Base-by-base conservation (phyloP, 35 echinoderm and acorn worm species). In the Ophioderma brevispina region DNA sequence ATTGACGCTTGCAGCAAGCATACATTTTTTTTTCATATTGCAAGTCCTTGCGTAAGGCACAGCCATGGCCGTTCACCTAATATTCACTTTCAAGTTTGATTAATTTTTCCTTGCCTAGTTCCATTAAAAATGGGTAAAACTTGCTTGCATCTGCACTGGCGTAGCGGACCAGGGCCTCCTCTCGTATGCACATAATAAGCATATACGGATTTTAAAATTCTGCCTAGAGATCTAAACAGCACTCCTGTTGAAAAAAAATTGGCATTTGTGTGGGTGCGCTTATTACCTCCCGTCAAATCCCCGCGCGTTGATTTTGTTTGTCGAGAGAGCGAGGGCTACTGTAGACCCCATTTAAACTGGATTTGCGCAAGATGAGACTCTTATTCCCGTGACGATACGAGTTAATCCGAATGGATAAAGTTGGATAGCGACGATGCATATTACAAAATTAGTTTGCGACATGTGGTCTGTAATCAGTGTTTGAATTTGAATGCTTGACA, bases 141-240 rank as follows among this genome's bases (percentile, higher is more conserved):
- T 70, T 70, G 15, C 17, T 18, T 4, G 28, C 15, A 30, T 70
- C 23, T 52, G 46, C 28, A 13, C 15, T 30, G 59, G 2, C 23
- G 28, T 25, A 30, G 28, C 28, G n/a, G 59, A 70, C 59, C 59
- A 70, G 23, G 59, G 23, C 59, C n/a, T 6, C 4, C 59, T 46
- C 5, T 70, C 59, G 59, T 70, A 70, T 70, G 59, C 59, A 70
- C 10, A 70, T 70, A 70, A 30, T 25, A 70, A 70, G 28, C 59
- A 25, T 70, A 70, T 70, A 70, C 28, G 59, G 59, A 30, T 70
- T 70, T 70, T 25, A 70, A 30, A 30, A 18, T 70, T 6, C 59
- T 70, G 59, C 59, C 59, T 70, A 70, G 59, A 70, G 59, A 70
- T 70, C 59, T 70, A 70, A 70, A 70, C 59, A 70, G 59, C 59